Base-by-base conservation (phyloP, 2,113 vertebrate species). In the Clarias macrocephalus region DNA sequence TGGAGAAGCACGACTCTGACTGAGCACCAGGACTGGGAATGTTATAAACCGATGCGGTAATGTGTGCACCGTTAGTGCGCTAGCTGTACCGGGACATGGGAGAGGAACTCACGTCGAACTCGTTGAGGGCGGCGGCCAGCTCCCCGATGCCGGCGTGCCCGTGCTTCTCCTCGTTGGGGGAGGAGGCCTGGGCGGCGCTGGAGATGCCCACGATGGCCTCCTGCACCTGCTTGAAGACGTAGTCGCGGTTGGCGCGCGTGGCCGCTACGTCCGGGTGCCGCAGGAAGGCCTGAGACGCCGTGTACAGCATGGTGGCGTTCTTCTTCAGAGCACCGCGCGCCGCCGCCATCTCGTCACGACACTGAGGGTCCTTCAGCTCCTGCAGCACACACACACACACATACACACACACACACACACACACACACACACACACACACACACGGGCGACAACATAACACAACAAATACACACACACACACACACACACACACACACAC, bases 211-310 rank as follows among this genome's bases (percentile, higher is more conserved):
- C 97, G 1, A 99, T 98, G 9, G 98, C 98, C 87, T 99, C 98
- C 92, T 99, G 98, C 19, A 99, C 98, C 92, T 99, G 98, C 87
- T 99, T 99, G 94, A 99, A 99, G 88, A 99, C 98, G 0, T 99
- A 99, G 91, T 99, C 98, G 12, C 98, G 93, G 93, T 99, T 99
- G 92, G 98, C 98, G 59, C 98, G 95, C 0, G 98, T 99, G 72
- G 98, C 98, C 0, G 98, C 98, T 0, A 99, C 98, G 0, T 99
- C 98, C 0, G 98, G 97, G 89, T 99, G 98, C 68, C 98, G 97
- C 84, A 99, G 96, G 87, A 97, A 99, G 0, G 98, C 98, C 91
- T 99, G 98, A 0, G 98, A 99, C 21, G 98, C 98, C 0, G 98
- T 99, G 88, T 99, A 99, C 77, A 99, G 37, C 98, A 99, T 99